Conservation (phyloP, 2,113 vertebrate species). For the Pedionomus torquatus region DNA sequence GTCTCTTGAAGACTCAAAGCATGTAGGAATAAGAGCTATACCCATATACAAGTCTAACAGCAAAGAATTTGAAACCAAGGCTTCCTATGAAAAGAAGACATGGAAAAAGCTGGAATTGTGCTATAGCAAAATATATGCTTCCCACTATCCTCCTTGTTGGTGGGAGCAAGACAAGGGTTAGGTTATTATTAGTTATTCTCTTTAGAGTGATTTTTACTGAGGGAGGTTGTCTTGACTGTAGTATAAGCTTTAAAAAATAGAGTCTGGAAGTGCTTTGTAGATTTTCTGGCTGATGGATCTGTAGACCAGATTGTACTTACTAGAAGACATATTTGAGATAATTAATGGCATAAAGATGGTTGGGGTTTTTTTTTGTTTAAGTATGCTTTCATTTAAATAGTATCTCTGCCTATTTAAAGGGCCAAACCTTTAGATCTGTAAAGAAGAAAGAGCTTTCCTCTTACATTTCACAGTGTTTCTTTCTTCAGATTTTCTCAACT, state of each 20-base stretch:
- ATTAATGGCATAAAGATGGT: not conserved
- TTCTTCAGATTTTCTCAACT: not conserved
- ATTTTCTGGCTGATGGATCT: not conserved
- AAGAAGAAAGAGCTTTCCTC: not conserved
- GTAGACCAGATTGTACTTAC: not conserved
- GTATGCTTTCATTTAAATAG: not conserved
- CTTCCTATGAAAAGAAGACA: not conserved
- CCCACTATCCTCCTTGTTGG: fast-evolving
- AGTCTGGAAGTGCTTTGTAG: not conserved
- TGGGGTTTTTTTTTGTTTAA: not conserved
- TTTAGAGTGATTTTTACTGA: not conserved
- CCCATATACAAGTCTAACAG: not conserved
- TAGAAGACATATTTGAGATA: not conserved
- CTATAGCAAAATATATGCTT: not conserved
- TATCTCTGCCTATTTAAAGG: not conserved
- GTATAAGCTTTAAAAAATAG: not conserved
- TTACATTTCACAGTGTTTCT: not conserved
- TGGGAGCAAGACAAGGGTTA: not conserved
- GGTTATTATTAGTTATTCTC: not conserved
- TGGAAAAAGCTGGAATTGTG: not conserved
- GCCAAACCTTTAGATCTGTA: not conserved
- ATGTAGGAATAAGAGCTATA: not conserved
- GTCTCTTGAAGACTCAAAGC: not conserved
- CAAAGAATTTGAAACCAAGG: not conserved
- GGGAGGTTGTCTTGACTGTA: not conserved